Base-by-base conservation (phyloP, 2,888 invertebrate genomes). In the Petrolisthes manimaculis region DNA sequence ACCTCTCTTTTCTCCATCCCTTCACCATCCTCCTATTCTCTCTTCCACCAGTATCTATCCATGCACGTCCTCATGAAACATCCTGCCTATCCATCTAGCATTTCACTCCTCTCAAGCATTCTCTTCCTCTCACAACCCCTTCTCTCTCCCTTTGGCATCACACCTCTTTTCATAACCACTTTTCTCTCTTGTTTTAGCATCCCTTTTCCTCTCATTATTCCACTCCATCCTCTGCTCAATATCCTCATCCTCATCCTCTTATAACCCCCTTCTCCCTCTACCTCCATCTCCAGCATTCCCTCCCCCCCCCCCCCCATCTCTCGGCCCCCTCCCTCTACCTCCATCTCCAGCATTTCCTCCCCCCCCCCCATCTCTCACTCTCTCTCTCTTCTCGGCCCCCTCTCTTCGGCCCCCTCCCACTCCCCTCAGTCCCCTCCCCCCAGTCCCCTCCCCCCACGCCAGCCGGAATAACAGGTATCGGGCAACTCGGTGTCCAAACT, bases 391-490 rank as follows among this genome's bases (percentile, higher is more conserved):
- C 21, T 24, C 55, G n/a, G 9, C 74, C n/a, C 78, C 77, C 61
- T 67, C 54, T 56, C 14, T n/a, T n/a, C 51, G 53, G 5, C 24
- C 54, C 14, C 18, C 37, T 18, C 61, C 77, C 9, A 6, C 61
- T 37, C 51, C 14, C 54, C 82, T 55, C 67, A n/a, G n/a, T 67
- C 75, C 37, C 55, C 55, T n/a, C n/a, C n/a, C n/a, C n/a, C n/a
- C n/a, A n/a, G n/a, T n/a, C n/a, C n/a, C n/a, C n/a, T 81, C 82
- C 82, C 75, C 82, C 75, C 86, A 21, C 37, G 54, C 79, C 74
- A 74, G 54, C 86, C 53, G 82, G 79, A 83, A 83, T 87, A 83
- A 87, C 86, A 77, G 87, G 83, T 87, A 87, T 87, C 87, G 79
- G 83, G 83, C 69, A 83, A 69, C 83, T 54, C 79, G 54, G 83